These are phyloP conservation scores for Pollenia labialis DNA, from an alignment of 2,888 invertebrate genomes.

Conservation along the genomic window DNA sequence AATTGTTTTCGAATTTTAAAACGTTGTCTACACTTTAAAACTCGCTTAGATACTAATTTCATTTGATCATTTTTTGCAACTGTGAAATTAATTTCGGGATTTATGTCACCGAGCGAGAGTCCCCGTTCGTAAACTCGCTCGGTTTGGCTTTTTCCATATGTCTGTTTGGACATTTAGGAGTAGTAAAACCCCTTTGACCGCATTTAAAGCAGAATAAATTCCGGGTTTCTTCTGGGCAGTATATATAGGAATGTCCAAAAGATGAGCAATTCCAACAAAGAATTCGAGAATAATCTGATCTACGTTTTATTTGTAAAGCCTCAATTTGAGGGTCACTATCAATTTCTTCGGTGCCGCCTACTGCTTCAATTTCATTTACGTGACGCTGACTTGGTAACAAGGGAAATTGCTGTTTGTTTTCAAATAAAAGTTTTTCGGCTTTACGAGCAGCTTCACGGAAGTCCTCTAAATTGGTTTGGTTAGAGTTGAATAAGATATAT, in stretches of 20 bases:
- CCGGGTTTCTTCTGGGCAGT: slow-evolving; percentile 35
- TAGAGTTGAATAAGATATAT: slow-evolving; percentile 11
- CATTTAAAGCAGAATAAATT: slow-evolving; percentile 49
- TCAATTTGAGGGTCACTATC: slow-evolving; percentile 28
- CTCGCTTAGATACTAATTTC: slow-evolving; percentile 1
- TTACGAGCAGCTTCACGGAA: slow-evolving; percentile 34
- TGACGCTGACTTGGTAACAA: not conserved
- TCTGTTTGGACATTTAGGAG: slow-evolving; percentile 25
- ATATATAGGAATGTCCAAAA: slow-evolving; percentile 53
- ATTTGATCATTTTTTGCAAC: not conserved
- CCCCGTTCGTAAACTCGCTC: slow-evolving; percentile 46
- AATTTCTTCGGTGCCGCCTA: not conserved
- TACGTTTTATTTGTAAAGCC: slow-evolving; percentile 1
- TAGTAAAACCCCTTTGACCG: slow-evolving; percentile 34
- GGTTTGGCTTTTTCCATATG: slow-evolving; percentile 37
- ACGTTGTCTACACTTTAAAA: slow-evolving; percentile 31
- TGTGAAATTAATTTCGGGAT: slow-evolving; percentile 7
- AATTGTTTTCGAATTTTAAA: slow-evolving; percentile 4
- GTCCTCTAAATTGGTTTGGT: slow-evolving; percentile 9
- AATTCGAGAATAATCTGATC: not conserved
- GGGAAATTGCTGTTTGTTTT: slow-evolving; percentile 23
- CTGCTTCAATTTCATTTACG: slow-evolving; percentile 4
- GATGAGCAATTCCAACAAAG: slow-evolving; percentile 35
- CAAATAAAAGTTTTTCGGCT: slow-evolving; percentile 20
- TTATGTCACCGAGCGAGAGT: slow-evolving; percentile 20